A percentile compares a stretch with the other conserved stretches of the same genome.
Conservation (phyloP, 2,888 invertebrate species). For the Dicyrtomina minuta region DNA sequence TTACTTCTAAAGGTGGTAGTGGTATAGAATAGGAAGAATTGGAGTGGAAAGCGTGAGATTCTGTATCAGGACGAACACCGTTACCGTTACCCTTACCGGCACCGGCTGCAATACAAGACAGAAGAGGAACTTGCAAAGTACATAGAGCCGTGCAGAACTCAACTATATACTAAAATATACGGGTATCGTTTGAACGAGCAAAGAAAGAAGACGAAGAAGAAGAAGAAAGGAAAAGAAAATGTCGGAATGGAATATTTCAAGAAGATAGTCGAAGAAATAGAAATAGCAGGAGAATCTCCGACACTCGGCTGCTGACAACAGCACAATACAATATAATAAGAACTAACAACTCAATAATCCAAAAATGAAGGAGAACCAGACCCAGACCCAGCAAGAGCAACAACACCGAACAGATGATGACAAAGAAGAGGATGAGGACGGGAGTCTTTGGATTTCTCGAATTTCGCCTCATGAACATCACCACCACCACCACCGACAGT, state of each 20-base stretch:
- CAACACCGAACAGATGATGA: not conserved
- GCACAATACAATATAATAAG: not conserved
- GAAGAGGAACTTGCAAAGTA: too few relatives aligned
- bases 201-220: not conserved
- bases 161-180: too few relatives aligned
- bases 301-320: not conserved
- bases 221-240: not conserved
- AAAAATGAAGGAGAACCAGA: not conserved
- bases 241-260: conserved; percentile 1
- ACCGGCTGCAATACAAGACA: too few relatives aligned
- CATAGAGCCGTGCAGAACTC: too few relatives aligned
- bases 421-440: not conserved
- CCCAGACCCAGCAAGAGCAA: not conserved
- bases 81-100: too few relatives aligned
- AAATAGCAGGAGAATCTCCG: not conserved
- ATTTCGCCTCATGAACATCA: not conserved
- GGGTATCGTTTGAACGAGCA: not conserved
- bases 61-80: too few relatives aligned
- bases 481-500: too few relatives aligned
- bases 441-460: not conserved
- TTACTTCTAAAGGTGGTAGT: too few relatives aligned
- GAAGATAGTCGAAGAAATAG: not conserved
- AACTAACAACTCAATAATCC: not conserved
- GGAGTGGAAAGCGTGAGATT: too few relatives aligned
- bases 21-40: too few relatives aligned